These are phyloP conservation scores for Hydrolagus affinis DNA, from an alignment of 2,113 vertebrate species.

Conservation along the genomic window DNA sequence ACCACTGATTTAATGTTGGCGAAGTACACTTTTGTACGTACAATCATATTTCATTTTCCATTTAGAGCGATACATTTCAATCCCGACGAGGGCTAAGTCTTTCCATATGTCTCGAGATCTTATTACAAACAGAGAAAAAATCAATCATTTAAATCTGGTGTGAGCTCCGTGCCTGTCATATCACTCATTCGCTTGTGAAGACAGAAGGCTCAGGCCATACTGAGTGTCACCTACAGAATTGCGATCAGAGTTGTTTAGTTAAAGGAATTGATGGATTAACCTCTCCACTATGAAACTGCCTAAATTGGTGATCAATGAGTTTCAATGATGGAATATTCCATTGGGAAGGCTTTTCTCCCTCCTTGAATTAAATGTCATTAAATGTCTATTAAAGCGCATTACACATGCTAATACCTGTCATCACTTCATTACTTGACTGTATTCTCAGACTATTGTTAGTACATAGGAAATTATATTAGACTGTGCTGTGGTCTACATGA, in stretches of 20 bases:
- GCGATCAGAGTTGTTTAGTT: conserved; percentile 63
- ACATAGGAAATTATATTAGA: conserved; percentile 41
- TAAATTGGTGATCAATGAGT: conserved; percentile 77
- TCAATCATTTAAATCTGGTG: conserved; percentile 92
- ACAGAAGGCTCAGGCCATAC: conserved; percentile 72
- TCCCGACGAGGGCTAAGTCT: conserved; percentile 48
- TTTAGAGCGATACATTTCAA: conserved; percentile 54
- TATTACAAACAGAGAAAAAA: conserved; percentile 93
- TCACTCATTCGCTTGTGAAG: conserved; percentile 91
- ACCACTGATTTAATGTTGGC: conserved; percentile 23
- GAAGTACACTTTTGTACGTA: conserved; percentile 20
- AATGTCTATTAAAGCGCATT: conserved; percentile 62
- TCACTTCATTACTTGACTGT: conserved; percentile 54
- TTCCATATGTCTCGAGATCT: conserved; percentile 87
- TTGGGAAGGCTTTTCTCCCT: conserved; percentile 51
- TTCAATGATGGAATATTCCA: conserved; percentile 60
- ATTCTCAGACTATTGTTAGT: conserved; percentile 45
- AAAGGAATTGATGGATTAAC: conserved; percentile 84
- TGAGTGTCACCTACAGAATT: conserved; percentile 79
- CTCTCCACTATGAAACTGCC: conserved; percentile 62
- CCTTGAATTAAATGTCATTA: conserved; percentile 57
- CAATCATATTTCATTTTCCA: conserved; percentile 29
- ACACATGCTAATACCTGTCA: conserved; percentile 66
- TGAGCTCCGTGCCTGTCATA: conserved; percentile 86
- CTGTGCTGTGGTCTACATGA: neutral